Evolutionary conservation across 2,888 invertebrate genomes (phyloP).

Genomic region (Drosophila mimica): DNA sequence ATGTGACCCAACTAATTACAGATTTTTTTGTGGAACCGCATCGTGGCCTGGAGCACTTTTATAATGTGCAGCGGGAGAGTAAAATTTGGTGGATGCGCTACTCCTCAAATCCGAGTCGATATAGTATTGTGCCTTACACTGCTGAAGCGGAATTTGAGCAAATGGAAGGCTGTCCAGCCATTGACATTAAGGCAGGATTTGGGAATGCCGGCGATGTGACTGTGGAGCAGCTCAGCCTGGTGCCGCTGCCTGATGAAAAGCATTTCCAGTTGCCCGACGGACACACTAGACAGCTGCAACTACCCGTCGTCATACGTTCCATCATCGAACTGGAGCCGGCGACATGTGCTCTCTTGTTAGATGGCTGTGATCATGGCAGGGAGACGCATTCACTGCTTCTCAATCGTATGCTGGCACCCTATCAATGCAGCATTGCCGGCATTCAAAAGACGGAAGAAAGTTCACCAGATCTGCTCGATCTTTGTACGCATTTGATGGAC

Average conservation of each 20-base stretch:
- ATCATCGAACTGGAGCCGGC: conserved; percentile 79
- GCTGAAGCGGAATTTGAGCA: conserved; percentile 63
- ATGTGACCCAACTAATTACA: conserved; percentile 64
- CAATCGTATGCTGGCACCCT: conserved; percentile 91
- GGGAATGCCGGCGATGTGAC: conserved; percentile 88
- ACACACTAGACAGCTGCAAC: conserved; percentile 39
- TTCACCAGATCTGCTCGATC: conserved; percentile 85
- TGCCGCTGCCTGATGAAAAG: conserved; percentile 59
- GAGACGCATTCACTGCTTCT: conserved; percentile 80
- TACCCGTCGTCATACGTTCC: conserved; percentile 79
- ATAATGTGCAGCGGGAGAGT: conserved; percentile 91
- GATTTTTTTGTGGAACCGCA: conserved; percentile 76
- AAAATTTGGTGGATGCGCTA: conserved; percentile 95
- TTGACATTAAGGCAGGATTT: conserved; percentile 89
- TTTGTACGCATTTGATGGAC: conserved; percentile 87
- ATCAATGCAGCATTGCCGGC: conserved; percentile 89
- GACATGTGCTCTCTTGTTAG: conserved; percentile 84
- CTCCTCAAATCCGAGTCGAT: conserved; percentile 90
- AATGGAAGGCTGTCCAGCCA: conserved; percentile 75
- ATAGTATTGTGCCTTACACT: conserved; percentile 85
- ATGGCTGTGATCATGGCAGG: conserved; percentile 86
- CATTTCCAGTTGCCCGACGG: conserved; percentile 66
- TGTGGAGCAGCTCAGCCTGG: conserved; percentile 88
- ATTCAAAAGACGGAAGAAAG: conserved; percentile 83
- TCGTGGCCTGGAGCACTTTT: conserved; percentile 88